Evolutionary conservation across 1,140 invertebrate species (phyloP).

Genomic region (Pogonognathellus flavescens): DNA sequence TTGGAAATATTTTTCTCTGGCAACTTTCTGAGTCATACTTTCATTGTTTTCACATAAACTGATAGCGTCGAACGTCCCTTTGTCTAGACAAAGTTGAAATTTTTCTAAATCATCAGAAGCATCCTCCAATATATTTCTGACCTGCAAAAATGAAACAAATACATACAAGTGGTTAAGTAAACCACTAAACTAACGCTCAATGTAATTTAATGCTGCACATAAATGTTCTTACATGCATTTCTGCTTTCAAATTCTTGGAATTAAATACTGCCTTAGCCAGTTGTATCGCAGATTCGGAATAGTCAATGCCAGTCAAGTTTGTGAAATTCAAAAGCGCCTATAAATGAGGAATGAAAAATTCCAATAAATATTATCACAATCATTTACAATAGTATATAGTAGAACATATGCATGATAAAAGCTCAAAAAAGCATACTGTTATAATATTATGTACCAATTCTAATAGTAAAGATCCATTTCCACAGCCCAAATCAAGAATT

Average conservation of each 20-base stretch:
- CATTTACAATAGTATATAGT: too few species aligned
- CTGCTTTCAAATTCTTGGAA: not conserved
- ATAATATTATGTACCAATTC: not conserved
- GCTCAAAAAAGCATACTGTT: not conserved
- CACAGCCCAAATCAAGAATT: not conserved
- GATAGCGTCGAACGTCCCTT: conserved; percentile 4
- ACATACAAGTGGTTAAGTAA: too few species aligned
- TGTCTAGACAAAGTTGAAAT: not conserved
- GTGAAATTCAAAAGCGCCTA: not conserved
- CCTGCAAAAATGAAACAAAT: not conserved
- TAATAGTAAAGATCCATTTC: not conserved
- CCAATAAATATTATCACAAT: too few species aligned
- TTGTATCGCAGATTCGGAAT: not conserved
- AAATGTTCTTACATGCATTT: not conserved
- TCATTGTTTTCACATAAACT: not conserved
- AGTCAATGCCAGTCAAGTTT: not conserved
- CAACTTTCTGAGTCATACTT: not conserved
- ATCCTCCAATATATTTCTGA: not conserved
- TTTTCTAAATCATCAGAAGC: not conserved
- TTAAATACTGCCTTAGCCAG: not conserved
- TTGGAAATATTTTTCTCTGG: not conserved
- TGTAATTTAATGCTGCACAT: too few species aligned
- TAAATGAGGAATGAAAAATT: not conserved
- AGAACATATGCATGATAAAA: too few species aligned
- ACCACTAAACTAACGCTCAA: too few species aligned